Conservation (phyloP, 1,140 invertebrate species). For the Pemphigus obesinymphae region DNA sequence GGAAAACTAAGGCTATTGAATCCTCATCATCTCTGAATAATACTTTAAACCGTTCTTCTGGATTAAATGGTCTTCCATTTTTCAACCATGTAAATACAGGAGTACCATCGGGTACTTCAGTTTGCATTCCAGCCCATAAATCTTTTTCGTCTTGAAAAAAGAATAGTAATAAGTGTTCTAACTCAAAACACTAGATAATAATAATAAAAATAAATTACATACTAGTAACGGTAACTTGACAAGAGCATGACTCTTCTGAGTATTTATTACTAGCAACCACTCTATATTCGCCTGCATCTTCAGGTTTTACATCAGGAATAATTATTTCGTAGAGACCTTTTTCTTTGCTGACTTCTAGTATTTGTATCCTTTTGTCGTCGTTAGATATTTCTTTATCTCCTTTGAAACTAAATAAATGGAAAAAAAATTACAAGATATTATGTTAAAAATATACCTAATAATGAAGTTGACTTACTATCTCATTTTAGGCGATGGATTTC, state of each 20-base stretch:
- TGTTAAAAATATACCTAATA: neutral
- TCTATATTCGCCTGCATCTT: conserved; percentile 83
- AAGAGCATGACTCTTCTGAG: conserved; percentile 72
- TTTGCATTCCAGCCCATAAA: conserved; percentile 65
- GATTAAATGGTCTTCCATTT: conserved; percentile 83
- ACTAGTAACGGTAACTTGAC: conserved; percentile 73
- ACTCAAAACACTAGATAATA: neutral
- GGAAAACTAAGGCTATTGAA: conserved; percentile 84
- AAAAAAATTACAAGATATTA: neutral
- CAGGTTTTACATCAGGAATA: conserved; percentile 71
- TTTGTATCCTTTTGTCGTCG: conserved; percentile 65
- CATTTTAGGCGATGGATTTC: conserved; percentile 75
- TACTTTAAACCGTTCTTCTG: conserved; percentile 90
- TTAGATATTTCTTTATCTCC: conserved; percentile 68
- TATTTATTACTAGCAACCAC: conserved; percentile 80
- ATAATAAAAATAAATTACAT: conserved; percentile 47
- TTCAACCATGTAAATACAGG: conserved; percentile 84
- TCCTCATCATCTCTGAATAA: conserved; percentile 86
- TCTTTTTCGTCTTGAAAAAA: conserved; percentile 65
- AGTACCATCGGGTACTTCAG: conserved; percentile 61
- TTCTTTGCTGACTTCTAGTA: conserved; percentile 69
- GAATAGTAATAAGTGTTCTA: neutral
- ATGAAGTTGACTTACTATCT: conserved; percentile 64
- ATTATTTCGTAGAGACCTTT: conserved; percentile 82
- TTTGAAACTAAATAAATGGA: conserved; percentile 66